Percentiles rank a stretch among this genome's conserved stretches.
Evolutionary conservation across 2,888 invertebrate species (phyloP).

Genomic region (Euplexia lucipara): DNA sequence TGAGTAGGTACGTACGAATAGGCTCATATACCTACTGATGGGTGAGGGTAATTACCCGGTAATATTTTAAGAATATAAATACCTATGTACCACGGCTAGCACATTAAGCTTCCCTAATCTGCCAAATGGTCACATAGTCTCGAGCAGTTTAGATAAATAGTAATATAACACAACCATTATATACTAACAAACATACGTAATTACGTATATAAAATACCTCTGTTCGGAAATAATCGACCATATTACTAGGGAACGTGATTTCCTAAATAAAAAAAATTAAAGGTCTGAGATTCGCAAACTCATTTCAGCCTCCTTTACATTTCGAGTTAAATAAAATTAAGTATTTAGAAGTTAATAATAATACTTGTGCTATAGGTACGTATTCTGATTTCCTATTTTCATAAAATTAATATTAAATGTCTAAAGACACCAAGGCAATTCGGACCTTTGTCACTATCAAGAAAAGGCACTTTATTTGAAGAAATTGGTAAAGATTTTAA

Average conservation of each 20-base stretch:
- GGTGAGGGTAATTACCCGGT: too few relatives aligned
- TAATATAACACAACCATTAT: too few relatives aligned
- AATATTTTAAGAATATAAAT: too few relatives aligned
- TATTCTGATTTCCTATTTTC: constrained; percentile 17
- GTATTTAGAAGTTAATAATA: constrained; percentile 22
- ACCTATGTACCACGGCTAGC: too few relatives aligned
- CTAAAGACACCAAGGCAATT: neutral
- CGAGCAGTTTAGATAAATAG: too few relatives aligned
- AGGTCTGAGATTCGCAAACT: constrained; percentile 11
- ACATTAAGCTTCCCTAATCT: too few relatives aligned
- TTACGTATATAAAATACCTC: neutral
- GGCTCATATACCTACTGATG: too few relatives aligned
- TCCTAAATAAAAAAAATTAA: neutral
- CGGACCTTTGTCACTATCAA: neutral
- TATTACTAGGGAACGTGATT: neutral
- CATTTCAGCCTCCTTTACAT: constrained; percentile 2
- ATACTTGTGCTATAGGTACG: constrained; percentile 9
- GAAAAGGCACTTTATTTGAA: neutral
- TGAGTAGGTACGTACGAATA: too few relatives aligned
- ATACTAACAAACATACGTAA: too few relatives aligned
- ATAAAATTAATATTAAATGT: too few relatives aligned
- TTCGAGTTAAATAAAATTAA: constrained; percentile 25
- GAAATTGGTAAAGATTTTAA: constrained; percentile 2
- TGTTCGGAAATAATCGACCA: neutral
- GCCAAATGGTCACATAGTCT: too few relatives aligned